Evolutionary conservation across 2,888 invertebrate genomes (phyloP).

Genomic region (Platypus cylindrus): DNA sequence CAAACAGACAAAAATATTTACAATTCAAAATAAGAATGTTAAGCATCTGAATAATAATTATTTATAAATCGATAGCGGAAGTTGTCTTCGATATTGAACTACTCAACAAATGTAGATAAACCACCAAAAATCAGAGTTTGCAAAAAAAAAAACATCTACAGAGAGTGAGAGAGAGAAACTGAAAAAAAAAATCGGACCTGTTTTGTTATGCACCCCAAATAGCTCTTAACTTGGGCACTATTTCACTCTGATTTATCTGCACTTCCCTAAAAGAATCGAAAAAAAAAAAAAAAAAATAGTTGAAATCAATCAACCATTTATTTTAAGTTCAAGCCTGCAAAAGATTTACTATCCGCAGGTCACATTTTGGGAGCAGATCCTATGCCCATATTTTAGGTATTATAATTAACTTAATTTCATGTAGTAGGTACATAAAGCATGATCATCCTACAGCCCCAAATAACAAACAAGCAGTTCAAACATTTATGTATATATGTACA

Average conservation of each 20-base stretch:
- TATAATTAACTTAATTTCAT: too few relatives aligned
- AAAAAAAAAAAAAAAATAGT: too few relatives aligned
- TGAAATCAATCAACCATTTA: constrained; percentile 38
- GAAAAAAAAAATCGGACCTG: constrained; percentile 30
- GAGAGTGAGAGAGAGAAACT: too few relatives aligned
- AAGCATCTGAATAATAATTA: constrained; percentile 21
- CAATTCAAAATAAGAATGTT: constrained; percentile 31
- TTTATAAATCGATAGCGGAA: constrained; percentile 18
- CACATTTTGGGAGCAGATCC: constrained; percentile 13
- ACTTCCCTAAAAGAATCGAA: constrained; percentile 38
- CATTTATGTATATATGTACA: too few relatives aligned
- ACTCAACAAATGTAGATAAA: too few relatives aligned
- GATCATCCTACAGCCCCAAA: too few relatives aligned
- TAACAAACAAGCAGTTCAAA: too few relatives aligned
- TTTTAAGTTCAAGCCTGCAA: constrained; percentile 35
- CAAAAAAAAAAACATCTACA: constrained; percentile 27
- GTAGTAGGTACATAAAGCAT: too few relatives aligned
- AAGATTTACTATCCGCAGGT: constrained; percentile 32
- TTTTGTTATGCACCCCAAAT: constrained; percentile 36
- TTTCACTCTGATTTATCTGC: constrained; percentile 39
- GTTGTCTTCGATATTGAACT: too few relatives aligned
- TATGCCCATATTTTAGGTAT: too few relatives aligned
- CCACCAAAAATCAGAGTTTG: too few relatives aligned
- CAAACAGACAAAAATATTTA: constrained; percentile 27
- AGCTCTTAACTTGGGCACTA: constrained; percentile 26